A percentile compares a stretch with the other conserved stretches of the same genome.
These are phyloP conservation scores for Exaiptasia diaphana DNA, from an alignment of 64 coral and sea anemone genomes.

Conservation along the genomic window DNA sequence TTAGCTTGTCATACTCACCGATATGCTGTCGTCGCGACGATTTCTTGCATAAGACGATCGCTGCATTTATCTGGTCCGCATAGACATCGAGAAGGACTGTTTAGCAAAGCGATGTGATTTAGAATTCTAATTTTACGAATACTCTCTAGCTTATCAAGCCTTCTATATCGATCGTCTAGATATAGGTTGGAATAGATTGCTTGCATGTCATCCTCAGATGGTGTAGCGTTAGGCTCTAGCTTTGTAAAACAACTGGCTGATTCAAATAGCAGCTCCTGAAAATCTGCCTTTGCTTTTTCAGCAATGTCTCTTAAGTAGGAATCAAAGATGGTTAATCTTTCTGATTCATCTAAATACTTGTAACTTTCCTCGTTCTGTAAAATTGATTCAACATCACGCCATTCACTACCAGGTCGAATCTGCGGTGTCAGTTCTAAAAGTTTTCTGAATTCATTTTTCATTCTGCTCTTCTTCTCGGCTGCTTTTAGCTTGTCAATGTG, in stretches of 20 bases:
- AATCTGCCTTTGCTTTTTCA: slow-evolving; percentile 84
- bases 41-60: slow-evolving; percentile 91
- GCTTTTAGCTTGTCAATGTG: slow-evolving; percentile 87
- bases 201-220: slow-evolving; percentile 75
- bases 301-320: slow-evolving; percentile 78
- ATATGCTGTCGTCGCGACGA: slow-evolving; percentile 90
- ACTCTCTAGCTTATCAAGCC: slow-evolving; percentile 81
- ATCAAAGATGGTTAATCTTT: slow-evolving; percentile 83
- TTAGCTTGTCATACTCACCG: slow-evolving; percentile 60
- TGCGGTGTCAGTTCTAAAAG: slow-evolving; percentile 85
- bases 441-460: slow-evolving; percentile 93
- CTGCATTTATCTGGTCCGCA: slow-evolving; percentile 90
- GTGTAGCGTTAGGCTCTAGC: slow-evolving; percentile 69
- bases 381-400: slow-evolving; percentile 69
- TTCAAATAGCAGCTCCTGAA: slow-evolving; percentile 96
- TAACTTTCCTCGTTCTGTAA: slow-evolving; percentile 96
- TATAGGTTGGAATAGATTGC: slow-evolving; percentile 66
- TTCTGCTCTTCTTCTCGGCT: slow-evolving; percentile 67
- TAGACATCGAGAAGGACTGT: slow-evolving; percentile 88
- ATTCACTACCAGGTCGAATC: slow-evolving; percentile 83
- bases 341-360: slow-evolving; percentile 79
- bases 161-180: slow-evolving; percentile 80
- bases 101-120: slow-evolving; percentile 91
- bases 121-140: slow-evolving; percentile 77
- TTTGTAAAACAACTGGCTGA: slow-evolving; percentile 88